Percentiles rank a stretch among this genome's conserved stretches.
These are phyloP conservation scores for Corapipo altera DNA, from an alignment of 2,113 vertebrate genomes.

Conservation along the genomic window DNA sequence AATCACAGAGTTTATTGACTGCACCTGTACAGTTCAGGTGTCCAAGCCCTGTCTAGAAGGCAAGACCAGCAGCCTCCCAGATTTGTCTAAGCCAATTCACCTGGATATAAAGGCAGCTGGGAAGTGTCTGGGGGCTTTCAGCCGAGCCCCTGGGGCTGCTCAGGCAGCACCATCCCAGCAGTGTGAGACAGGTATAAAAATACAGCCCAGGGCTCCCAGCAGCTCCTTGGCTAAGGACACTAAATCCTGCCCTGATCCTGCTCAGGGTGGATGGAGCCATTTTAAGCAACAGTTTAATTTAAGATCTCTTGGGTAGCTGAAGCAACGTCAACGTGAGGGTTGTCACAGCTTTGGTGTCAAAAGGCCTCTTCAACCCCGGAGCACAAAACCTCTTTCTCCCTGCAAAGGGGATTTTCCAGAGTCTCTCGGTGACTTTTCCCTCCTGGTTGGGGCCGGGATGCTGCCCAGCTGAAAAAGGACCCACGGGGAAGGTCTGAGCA, in stretches of 20 bases:
- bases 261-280: conserved; percentile 46
- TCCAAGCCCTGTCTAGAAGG: fast-evolving
- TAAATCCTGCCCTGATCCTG: conserved; percentile 62
- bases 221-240: background rate
- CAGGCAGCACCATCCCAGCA: background rate
- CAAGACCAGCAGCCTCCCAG: background rate
- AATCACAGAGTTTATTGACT: fast-evolving
- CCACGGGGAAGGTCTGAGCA: background rate
- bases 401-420: fast-evolving
- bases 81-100: background rate
- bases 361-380: background rate
- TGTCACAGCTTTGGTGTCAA: conserved; percentile 10
- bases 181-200: background rate
- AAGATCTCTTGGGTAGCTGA: background rate
- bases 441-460: background rate
- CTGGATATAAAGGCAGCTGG: background rate
- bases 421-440: fast-evolving
- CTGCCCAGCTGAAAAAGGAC: background rate
- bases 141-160: background rate
- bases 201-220: background rate
- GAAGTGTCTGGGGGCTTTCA: fast-evolving
- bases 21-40: fast-evolving
- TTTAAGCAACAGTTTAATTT: conserved; percentile 56
- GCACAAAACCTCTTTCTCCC: background rate
- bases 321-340: background rate